Evolutionary conservation across 2,113 vertebrate genomes (phyloP).

Genomic region (Mesitornis unicolor): DNA sequence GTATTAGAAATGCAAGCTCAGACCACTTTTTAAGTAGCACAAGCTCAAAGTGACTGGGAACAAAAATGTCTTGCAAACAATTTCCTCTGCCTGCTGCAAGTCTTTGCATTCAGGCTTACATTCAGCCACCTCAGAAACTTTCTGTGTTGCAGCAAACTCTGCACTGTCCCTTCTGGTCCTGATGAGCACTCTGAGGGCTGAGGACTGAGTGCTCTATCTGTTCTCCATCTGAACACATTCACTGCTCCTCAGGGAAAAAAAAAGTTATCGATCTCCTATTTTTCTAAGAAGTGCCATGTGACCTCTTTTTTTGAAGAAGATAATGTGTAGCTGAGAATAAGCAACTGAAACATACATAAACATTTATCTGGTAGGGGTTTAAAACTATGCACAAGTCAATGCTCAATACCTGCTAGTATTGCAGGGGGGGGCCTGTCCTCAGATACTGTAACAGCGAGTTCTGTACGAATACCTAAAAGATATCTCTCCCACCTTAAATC

Average conservation of each 20-base stretch:
- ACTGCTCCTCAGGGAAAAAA: neutral
- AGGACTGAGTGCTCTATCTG: neutral
- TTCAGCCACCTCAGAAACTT: neutral
- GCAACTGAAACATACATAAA: neutral
- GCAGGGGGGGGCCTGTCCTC: fast-evolving
- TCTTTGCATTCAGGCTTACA: neutral
- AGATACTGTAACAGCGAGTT: neutral
- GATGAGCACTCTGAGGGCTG: neutral
- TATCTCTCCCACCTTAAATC: neutral
- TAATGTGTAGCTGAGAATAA: neutral
- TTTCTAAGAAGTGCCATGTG: neutral
- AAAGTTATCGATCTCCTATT: neutral
- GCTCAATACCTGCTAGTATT: neutral
- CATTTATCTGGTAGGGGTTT: neutral
- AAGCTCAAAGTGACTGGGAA: neutral
- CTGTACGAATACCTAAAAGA: neutral
- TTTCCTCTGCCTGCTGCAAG: neutral
- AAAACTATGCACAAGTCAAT: neutral
- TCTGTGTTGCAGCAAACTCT: neutral
- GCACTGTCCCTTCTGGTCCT: neutral
- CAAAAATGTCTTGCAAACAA: neutral
- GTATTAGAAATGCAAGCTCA: neutral
- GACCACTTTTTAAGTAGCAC: neutral
- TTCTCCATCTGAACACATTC: neutral
- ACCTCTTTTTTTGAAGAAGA: neutral